Percentiles rank a stretch among this genome's conserved stretches.
phyloP scores from a whole-genome alignment of 2,888 invertebrate species.

The Stramonita haemastoma region DNA sequence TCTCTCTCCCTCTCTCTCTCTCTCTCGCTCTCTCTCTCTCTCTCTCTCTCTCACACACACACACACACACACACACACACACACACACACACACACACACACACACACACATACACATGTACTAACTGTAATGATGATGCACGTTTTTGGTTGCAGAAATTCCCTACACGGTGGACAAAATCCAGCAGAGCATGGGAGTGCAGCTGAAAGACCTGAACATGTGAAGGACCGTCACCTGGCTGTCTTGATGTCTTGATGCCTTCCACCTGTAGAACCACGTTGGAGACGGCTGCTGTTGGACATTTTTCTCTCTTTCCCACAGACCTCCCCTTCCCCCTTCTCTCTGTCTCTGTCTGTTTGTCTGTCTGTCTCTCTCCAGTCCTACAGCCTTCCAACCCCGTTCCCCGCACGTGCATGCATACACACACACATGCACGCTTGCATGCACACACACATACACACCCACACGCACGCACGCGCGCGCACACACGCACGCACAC shows the following conservation, averaged over 20 bases:
- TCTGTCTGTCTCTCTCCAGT: background rate
- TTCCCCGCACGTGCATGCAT: no score
- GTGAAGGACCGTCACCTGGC: background rate
- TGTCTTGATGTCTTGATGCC: background rate
- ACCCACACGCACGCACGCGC: background rate
- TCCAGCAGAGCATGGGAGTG: conserved; percentile 48
- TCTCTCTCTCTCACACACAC: background rate
- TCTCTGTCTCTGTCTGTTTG: background rate
- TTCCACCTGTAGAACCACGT: background rate
- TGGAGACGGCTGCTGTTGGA: background rate
- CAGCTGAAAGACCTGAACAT: conserved; percentile 40
- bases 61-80: background rate
- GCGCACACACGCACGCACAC: background rate
- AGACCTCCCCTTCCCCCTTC: background rate
- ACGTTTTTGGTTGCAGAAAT: conserved; percentile 43
- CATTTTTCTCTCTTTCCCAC: no score
- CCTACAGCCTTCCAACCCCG: no score
- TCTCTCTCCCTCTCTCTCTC: no score
- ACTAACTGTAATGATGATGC: background rate
- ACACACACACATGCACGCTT: background rate
- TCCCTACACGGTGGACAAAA: conserved; percentile 50
- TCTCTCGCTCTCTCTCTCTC: no score
- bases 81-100: conserved; percentile 21
- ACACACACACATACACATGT: background rate
- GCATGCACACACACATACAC: background rate